phyloP scores from a whole-genome alignment of 2,888 invertebrate genomes.

The Hyposoter dolosus region DNA sequence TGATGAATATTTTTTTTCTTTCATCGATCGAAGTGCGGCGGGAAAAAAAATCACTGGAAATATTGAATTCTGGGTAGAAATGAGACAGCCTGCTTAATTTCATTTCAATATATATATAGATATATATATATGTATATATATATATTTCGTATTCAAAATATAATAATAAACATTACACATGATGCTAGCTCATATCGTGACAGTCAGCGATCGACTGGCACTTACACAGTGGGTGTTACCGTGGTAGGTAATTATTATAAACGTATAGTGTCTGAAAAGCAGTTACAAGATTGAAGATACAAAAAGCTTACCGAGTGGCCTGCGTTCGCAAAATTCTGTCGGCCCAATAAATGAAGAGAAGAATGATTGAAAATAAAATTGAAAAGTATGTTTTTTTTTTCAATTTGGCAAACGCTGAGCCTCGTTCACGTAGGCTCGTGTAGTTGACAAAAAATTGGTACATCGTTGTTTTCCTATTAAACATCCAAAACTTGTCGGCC shows the following conservation, averaged over 20 bases:
- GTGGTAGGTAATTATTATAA: constrained; percentile 74
- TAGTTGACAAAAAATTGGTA: constrained; percentile 33
- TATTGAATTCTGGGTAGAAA: constrained; percentile 29
- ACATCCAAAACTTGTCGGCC: constrained; percentile 39
- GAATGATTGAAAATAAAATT: neutral
- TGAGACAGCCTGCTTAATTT: constrained; percentile 52
- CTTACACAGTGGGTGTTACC: constrained; percentile 78
- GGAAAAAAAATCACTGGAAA: neutral
- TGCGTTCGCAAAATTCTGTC: constrained; percentile 52
- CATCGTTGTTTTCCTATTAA: constrained; percentile 69
- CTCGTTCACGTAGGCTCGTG: constrained; percentile 4
- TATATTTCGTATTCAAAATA: constrained; percentile 83
- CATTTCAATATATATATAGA: constrained; percentile 80
- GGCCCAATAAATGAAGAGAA: neutral
- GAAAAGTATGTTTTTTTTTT: neutral
- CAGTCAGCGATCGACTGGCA: constrained; percentile 78
- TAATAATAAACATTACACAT: constrained; percentile 84
- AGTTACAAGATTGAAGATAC: constrained; percentile 79
- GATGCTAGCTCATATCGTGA: constrained; percentile 81
- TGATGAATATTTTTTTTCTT: neutral
- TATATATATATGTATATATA: constrained; percentile 71
- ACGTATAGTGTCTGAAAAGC: constrained; percentile 78
- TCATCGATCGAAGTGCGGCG: neutral
- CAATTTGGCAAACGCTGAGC: constrained; percentile 14
- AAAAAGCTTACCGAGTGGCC: constrained; percentile 75